Evolutionary conservation across 2,113 vertebrate genomes (phyloP), one percentile per base, ranked within the genome.

Genomic region (Carassius carassius): DNA sequence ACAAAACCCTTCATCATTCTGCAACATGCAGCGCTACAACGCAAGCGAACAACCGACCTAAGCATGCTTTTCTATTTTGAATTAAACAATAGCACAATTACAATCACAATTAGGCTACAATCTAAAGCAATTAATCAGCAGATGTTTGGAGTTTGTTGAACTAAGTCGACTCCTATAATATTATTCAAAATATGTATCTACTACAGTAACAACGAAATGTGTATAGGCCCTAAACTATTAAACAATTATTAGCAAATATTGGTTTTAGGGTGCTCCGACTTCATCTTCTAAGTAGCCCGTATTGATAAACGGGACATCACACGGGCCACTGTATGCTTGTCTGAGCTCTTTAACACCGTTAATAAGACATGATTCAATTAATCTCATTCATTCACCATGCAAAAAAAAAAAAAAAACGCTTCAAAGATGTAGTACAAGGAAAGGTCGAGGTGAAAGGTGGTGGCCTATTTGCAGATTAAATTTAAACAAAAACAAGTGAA

Each of bases 331-430:
- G 93, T 92, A 91, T 90, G 91, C 93, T 90, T 87, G 93, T 93
- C 65, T 87, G 92, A 94, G 92, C 91, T 89, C 90, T 92, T 94
- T 90, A 92, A 90, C 91, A 58, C 94, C 86, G 89, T 96, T 96
- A 96, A 96, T 96, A 97, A 97, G 93, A 93, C 90, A 94, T 91
- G 93, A 94, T 96, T 95, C 95, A 95, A 97, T 97, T 97, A 95
- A 96, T 96, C 93, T 94, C 94, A 95, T 96, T 95, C 92, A 95
- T 93, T 93, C 93, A 87, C 88, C 82, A 87, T 90, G 87, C 89
- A 92, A 94, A 92, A 90, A 92, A 89, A 86, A 35, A 35, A 37
- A 37, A 37, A 3, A 37, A 29, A 29, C 29, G 93, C 93, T 95
- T 94, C 94, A 94, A 95, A 93, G 84, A 78, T 79, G 79, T 80